A percentile compares a stretch with the other conserved stretches of the same genome.
Conservation (phyloP, 2,888 invertebrate genomes). For the Amiota communis region DNA sequence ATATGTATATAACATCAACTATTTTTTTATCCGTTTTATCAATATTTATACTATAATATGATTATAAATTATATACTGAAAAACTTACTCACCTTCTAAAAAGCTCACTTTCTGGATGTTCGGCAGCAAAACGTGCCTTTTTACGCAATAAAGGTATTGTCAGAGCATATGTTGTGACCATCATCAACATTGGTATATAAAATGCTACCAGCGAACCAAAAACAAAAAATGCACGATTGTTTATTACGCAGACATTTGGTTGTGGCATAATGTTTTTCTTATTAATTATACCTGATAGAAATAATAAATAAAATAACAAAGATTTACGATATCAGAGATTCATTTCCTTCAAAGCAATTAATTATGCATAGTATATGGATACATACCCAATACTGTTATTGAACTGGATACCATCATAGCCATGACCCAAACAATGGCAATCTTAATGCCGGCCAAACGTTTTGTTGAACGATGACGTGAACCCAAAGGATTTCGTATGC, state of each 20-base stretch:
- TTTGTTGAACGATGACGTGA: constrained; percentile 89
- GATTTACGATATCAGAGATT: background rate
- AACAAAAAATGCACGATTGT: constrained; percentile 89
- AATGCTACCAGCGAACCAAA: constrained; percentile 95
- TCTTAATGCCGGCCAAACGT: constrained; percentile 87
- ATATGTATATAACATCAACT: too few relatives aligned
- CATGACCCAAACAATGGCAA: constrained; percentile 92
- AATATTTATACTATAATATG: too few relatives aligned
- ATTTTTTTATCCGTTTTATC: too few relatives aligned
- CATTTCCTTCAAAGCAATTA: background rate
- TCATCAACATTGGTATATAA: constrained; percentile 95
- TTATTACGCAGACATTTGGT: constrained; percentile 84
- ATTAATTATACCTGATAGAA: constrained; percentile 80
- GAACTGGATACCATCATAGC: constrained; percentile 91
- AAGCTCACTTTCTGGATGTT: constrained; percentile 78
- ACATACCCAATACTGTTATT: constrained; percentile 86
- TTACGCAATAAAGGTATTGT: constrained; percentile 90
- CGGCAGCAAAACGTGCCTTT: constrained; percentile 83
- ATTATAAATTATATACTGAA: constrained; percentile 6
- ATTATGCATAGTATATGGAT: background rate
- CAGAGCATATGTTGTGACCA: constrained; percentile 92
- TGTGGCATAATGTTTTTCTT: constrained; percentile 86
- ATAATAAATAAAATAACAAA: constrained; percentile 6
- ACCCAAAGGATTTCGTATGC: constrained; percentile 90
- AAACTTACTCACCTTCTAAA: constrained; percentile 73